Evolutionary conservation across 2,888 invertebrate genomes (phyloP).

Genomic region (Meteorus cinctellus): DNA sequence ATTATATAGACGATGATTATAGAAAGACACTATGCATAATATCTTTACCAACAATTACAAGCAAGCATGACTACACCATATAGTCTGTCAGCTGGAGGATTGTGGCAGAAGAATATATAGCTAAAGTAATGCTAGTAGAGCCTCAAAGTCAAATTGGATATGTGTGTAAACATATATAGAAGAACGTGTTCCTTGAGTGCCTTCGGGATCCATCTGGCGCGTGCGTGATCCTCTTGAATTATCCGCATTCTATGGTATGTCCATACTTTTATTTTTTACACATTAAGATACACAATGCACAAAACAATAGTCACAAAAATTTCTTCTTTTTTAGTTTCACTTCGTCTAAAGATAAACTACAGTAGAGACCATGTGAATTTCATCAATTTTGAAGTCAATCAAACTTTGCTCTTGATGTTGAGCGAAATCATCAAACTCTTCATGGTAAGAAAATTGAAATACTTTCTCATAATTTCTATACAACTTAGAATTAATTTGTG

Average conservation of each 20-base stretch:
- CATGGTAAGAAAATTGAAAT: too few species aligned
- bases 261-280: not conserved
- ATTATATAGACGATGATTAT: not conserved
- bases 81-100: conserved; percentile 5
- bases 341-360: too few species aligned
- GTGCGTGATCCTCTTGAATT: conserved; percentile 72
- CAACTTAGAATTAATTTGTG: too few species aligned
- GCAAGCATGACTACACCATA: not conserved
- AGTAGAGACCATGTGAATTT: too few species aligned
- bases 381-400: too few species aligned
- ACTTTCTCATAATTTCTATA: too few species aligned
- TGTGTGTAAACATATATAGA: conserved; percentile 17
- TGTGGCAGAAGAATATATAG: not conserved
- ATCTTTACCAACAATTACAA: conserved; percentile 5
- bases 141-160: conserved; percentile 28
- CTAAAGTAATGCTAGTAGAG: not conserved
- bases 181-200: conserved; percentile 40
- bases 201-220: conserved; percentile 70
- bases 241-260: conserved; percentile 58
- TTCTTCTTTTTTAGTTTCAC: too few species aligned
- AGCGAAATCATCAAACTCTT: too few species aligned
- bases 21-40: not conserved
- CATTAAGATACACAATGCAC: not conserved
- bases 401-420: too few species aligned
- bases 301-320: not conserved